Conservation (phyloP, 2,888 invertebrate genomes). For the Gymnoscelis rufifasciata region DNA sequence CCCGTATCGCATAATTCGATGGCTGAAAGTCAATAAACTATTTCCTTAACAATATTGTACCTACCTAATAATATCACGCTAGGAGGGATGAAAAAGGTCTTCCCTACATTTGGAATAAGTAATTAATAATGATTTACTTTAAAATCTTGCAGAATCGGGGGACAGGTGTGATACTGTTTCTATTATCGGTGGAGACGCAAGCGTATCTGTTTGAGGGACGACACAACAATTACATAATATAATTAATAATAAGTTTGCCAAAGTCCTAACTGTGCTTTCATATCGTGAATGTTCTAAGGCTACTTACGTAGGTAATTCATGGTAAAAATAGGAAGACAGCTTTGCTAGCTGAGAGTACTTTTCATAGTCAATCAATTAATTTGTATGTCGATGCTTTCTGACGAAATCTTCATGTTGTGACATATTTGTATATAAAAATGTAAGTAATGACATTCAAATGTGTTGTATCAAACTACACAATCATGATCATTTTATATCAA, state of each 20-base stretch:
- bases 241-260: conserved; percentile 22
- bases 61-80: conserved; percentile 19
- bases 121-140: conserved; percentile 4
- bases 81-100: conserved; percentile 29
- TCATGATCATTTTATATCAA: background rate
- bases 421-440: too few species aligned
- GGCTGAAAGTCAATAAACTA: conserved; percentile 20
- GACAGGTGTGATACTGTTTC: conserved; percentile 53
- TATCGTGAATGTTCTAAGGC: conserved; percentile 19
- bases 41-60: conserved; percentile 14
- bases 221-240: conserved; percentile 62
- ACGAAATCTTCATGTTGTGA: background rate
- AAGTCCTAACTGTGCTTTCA: conserved; percentile 14
- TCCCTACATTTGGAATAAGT: background rate
- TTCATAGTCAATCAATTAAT: conserved; percentile 6
- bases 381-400: background rate
- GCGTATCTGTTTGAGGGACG: conserved; percentile 59
- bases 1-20: conserved; percentile 19
- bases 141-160: conserved; percentile 36
- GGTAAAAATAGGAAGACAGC: conserved; percentile 5
- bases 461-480: conserved; percentile 3
- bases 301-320: background rate
- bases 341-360: conserved; percentile 3
- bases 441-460: too few species aligned
- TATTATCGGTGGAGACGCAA: conserved; percentile 51